Percentiles rank a stretch among this genome's conserved stretches.
Evolutionary conservation across 2,797 vertebrate genomes (phyloP).

Genomic region (Lycodopsis pacificus): DNA sequence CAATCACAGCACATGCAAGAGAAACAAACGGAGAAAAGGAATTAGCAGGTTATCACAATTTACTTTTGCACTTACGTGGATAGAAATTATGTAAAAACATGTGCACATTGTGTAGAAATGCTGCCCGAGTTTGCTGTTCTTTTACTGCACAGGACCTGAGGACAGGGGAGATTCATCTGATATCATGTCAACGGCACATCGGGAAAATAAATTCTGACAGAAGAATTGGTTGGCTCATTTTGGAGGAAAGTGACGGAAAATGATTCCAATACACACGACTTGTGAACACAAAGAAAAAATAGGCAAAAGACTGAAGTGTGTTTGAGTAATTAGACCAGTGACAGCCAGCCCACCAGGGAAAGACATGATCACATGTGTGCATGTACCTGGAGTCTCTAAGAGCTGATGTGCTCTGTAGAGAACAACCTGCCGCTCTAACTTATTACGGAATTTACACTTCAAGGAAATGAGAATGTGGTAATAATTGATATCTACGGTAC

Average conservation of each 20-base stretch:
- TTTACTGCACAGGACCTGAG: background rate
- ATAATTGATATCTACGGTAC: background rate
- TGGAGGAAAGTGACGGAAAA: slow-evolving; percentile 18
- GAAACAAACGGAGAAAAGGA: slow-evolving; percentile 10
- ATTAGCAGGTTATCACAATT: slow-evolving; percentile 9
- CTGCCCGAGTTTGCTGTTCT: background rate
- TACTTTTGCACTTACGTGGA: background rate
- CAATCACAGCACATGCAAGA: slow-evolving; percentile 34
- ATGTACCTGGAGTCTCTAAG: slow-evolving; percentile 14
- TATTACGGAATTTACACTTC: background rate
- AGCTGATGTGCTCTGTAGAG: background rate
- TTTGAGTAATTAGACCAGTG: slow-evolving; percentile 22
- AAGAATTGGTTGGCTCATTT: slow-evolving; percentile 14
- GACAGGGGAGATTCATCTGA: slow-evolving; percentile 13
- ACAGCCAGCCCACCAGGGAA: slow-evolving; percentile 18
- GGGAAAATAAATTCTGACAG: background rate
- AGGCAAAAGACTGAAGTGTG: background rate
- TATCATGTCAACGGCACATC: slow-evolving; percentile 19
- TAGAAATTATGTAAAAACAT: background rate
- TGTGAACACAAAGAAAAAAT: slow-evolving; percentile 6
- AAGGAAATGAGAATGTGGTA: background rate
- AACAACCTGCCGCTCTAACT: background rate
- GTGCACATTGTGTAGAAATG: background rate
- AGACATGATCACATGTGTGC: background rate
- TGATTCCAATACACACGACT: background rate